A percentile compares a stretch with the other conserved stretches of the same genome.
phyloP scores from a whole-genome alignment of 2,888 invertebrate species.

The Noctua comes region DNA sequence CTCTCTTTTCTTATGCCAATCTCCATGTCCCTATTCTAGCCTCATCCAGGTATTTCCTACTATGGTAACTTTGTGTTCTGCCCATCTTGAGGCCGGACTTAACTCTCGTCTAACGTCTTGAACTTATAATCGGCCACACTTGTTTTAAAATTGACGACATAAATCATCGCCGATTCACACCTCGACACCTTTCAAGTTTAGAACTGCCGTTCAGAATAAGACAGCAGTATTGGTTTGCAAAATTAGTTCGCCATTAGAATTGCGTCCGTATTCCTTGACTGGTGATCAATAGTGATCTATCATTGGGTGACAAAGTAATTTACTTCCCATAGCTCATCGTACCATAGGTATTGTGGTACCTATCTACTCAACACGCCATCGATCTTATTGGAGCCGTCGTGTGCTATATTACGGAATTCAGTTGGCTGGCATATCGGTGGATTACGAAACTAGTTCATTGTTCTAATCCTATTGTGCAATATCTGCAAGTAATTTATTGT shows the following conservation, averaged over 20 bases:
- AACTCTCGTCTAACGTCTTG: too few relatives aligned
- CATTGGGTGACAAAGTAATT: constrained; percentile 62
- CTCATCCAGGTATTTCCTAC: too few relatives aligned
- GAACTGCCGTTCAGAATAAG: not conserved
- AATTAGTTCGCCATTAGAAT: constrained; percentile 23
- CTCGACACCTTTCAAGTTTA: not conserved
- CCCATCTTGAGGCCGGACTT: too few relatives aligned
- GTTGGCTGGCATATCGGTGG: constrained; percentile 52
- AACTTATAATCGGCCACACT: too few relatives aligned
- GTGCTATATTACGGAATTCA: constrained; percentile 49
- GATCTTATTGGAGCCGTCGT: constrained; percentile 54
- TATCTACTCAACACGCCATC: constrained; percentile 37
- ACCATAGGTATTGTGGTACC: constrained; percentile 27
- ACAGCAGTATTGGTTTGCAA: not conserved
- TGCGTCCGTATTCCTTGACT: constrained; percentile 13
- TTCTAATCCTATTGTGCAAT: constrained; percentile 50
- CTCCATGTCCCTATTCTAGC: too few relatives aligned
- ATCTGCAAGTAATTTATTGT: constrained; percentile 43
- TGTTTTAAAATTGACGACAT: constrained; percentile 9
- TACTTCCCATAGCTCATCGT: constrained; percentile 43
- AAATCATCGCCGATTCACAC: not conserved
- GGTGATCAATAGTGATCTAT: constrained; percentile 52
- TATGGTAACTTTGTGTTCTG: too few relatives aligned
- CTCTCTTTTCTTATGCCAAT: too few relatives aligned
- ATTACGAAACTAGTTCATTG: constrained; percentile 55